Conservation (phyloP, 2,113 vertebrate genomes). For the Microtus oregoni region DNA sequence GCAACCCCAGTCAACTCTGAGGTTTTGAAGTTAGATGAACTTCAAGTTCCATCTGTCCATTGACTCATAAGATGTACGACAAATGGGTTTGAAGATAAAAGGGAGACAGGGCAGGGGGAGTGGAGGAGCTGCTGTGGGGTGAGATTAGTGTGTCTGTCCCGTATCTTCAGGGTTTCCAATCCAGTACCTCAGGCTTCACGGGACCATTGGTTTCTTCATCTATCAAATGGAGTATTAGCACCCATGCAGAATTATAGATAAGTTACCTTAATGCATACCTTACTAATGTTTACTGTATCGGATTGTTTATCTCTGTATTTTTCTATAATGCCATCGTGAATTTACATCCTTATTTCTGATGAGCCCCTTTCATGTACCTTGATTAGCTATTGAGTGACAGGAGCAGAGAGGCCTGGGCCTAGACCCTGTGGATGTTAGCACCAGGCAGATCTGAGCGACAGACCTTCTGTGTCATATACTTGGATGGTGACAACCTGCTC, state of each 20-base stretch:
- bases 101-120: too few species aligned
- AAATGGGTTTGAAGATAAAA: not conserved
- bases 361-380: not conserved
- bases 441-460: not conserved
- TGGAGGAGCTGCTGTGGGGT: not conserved
- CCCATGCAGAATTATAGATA: not conserved
- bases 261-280: not conserved
- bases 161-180: not conserved
- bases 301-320: not conserved
- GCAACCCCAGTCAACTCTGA: not conserved
- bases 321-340: not conserved
- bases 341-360: not conserved
- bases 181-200: not conserved
- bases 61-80: not conserved
- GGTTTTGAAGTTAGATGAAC: not conserved
- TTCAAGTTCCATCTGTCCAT: not conserved
- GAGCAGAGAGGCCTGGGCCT: not conserved
- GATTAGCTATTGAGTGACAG: not conserved
- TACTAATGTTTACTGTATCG: not conserved
- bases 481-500: not conserved
- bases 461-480: not conserved
- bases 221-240: not conserved
- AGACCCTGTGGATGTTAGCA: not conserved
- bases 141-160: not conserved
- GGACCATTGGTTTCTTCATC: not conserved